These are phyloP conservation scores for Tigriopus californicus DNA, from an alignment of 2,888 invertebrate genomes.

Conservation along the genomic window DNA sequence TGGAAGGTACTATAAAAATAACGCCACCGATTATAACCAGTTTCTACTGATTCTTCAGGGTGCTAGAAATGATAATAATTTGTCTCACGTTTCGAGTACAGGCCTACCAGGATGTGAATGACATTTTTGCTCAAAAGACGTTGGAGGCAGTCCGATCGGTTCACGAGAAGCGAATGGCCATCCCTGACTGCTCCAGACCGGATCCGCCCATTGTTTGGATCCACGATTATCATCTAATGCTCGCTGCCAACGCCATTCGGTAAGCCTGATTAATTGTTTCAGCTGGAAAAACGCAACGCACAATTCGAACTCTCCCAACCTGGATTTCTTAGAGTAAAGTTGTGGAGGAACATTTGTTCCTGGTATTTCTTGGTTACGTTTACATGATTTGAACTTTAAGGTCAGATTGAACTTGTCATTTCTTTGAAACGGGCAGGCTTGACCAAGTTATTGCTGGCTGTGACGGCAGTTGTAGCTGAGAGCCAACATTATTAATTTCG, in stretches of 20 bases:
- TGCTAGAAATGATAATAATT: background rate
- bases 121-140: slow-evolving; percentile 61
- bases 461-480: too few species aligned
- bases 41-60: background rate
- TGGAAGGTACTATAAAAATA: slow-evolving; percentile 47
- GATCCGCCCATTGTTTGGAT: slow-evolving; percentile 66
- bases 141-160: slow-evolving; percentile 40
- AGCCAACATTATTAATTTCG: too few species aligned
- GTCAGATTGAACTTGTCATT: too few species aligned
- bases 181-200: slow-evolving; percentile 30
- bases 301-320: too few species aligned
- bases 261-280: slow-evolving; percentile 35
- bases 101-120: slow-evolving; percentile 58
- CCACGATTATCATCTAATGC: slow-evolving; percentile 83
- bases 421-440: too few species aligned
- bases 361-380: too few species aligned
- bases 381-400: too few species aligned
- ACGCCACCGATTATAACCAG: too few species aligned
- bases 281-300: slow-evolving; percentile 14
- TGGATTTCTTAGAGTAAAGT: too few species aligned
- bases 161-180: slow-evolving; percentile 33
- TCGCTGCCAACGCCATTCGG: slow-evolving; percentile 75
- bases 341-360: too few species aligned
- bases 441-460: too few species aligned
- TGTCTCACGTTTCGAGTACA: slow-evolving; percentile 23